These are phyloP conservation scores for Merodon equestris DNA, from an alignment of 2,888 invertebrate genomes.

Conservation along the genomic window DNA sequence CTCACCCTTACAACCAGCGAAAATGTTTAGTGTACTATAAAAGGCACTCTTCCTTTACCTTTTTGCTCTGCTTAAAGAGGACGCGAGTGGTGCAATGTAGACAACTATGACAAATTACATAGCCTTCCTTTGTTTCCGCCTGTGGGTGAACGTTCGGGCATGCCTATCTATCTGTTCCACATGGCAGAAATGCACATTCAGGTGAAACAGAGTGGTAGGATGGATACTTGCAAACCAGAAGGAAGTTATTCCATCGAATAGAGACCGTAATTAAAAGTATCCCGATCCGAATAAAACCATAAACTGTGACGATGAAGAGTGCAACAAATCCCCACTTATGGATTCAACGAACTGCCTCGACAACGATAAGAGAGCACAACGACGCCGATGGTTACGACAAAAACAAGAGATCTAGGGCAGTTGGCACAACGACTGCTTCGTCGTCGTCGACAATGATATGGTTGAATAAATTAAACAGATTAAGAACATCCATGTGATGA, in stretches of 20 bases:
- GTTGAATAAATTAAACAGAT: constrained; percentile 19
- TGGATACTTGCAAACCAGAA: constrained; percentile 9
- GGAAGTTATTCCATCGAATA: constrained; percentile 42
- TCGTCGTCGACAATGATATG: too few species aligned
- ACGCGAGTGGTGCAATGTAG: not conserved
- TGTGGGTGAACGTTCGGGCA: not conserved
- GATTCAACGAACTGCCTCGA: constrained; percentile 26
- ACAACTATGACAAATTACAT: constrained; percentile 59
- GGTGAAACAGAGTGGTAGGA: constrained; percentile 17
- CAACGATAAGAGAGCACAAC: too few species aligned
- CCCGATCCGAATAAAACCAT: constrained; percentile 40
- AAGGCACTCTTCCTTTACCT: not conserved
- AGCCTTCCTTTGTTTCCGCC: constrained; percentile 13
- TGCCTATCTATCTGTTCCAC: not conserved
- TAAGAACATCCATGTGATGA: constrained; percentile 29
- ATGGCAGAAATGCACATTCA: constrained; percentile 32
- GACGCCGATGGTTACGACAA: too few species aligned
- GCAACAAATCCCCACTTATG: constrained; percentile 39
- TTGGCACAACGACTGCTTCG: constrained; percentile 12
- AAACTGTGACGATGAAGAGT: not conserved
- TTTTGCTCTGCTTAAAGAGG: constrained; percentile 8
- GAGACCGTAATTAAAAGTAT: constrained; percentile 59
- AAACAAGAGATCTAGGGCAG: constrained; percentile 1
- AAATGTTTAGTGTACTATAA: too few species aligned
- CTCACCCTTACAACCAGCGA: too few species aligned